Percentiles rank a stretch among this genome's conserved stretches.
Evolutionary conservation across 2,113 vertebrate genomes (phyloP).

Genomic region (Phalacrocorax carbo): DNA sequence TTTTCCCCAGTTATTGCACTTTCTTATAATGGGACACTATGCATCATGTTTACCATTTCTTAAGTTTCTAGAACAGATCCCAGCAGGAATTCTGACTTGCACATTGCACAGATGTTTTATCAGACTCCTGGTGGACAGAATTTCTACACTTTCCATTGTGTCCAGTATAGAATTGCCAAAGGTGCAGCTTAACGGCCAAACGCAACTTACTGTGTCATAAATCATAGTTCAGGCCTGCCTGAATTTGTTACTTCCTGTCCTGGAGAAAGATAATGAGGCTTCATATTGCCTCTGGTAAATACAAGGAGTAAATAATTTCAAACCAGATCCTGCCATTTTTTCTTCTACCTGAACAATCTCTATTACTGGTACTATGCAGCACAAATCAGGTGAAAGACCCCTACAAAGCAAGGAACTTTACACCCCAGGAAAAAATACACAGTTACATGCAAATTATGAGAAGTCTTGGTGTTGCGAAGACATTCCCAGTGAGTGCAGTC

Average conservation of each 20-base stretch:
- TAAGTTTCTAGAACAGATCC: constrained; percentile 47
- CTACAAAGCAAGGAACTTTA: neutral
- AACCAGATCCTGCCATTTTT: neutral
- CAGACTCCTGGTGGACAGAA: constrained; percentile 8
- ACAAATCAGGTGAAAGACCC: neutral
- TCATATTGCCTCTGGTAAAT: neutral
- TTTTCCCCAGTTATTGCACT: neutral
- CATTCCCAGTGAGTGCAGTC: neutral
- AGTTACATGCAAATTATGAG: neutral
- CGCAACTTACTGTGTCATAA: constrained; percentile 32
- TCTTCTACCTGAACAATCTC: neutral
- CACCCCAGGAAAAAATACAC: neutral
- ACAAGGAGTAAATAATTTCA: neutral
- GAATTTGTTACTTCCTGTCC: neutral
- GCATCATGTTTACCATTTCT: constrained; percentile 12
- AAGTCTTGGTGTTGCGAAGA: neutral
- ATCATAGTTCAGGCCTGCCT: neutral
- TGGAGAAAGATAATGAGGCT: neutral
- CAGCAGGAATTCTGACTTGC: constrained; percentile 59
- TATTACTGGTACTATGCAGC: neutral
- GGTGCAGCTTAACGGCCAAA: constrained; percentile 20
- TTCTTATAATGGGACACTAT: neutral
- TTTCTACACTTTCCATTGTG: constrained; percentile 30
- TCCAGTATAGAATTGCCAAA: constrained; percentile 20
- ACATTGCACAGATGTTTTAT: constrained; percentile 56